These are phyloP conservation scores for Parnassius apollo DNA, from an alignment of 2,888 invertebrate genomes.

Conservation along the genomic window DNA sequence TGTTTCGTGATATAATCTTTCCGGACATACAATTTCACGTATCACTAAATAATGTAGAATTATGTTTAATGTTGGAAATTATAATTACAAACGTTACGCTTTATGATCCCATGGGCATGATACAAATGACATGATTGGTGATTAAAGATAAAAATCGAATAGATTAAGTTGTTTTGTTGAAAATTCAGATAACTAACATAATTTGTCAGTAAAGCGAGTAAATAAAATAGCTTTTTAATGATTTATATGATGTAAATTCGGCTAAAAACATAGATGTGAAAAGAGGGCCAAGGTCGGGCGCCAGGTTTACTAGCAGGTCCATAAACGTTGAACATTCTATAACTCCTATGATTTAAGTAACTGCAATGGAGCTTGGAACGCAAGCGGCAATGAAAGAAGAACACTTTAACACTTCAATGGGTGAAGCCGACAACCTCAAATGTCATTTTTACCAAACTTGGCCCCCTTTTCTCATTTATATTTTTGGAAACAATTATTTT, in stretches of 20 bases:
- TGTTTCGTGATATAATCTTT: constrained; percentile 40
- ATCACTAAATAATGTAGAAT: constrained; percentile 22
- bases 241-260: constrained; percentile 7
- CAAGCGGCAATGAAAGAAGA: too few species aligned
- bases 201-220: background rate
- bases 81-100: constrained; percentile 10
- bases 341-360: too few species aligned
- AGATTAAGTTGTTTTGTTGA: constrained; percentile 24
- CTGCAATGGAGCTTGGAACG: too few species aligned
- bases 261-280: too few species aligned
- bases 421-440: too few species aligned
- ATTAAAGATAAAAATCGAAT: constrained; percentile 24
- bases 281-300: too few species aligned
- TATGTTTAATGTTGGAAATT: constrained; percentile 18
- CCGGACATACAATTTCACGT: constrained; percentile 31
- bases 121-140: constrained; percentile 23
- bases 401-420: too few species aligned
- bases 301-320: too few species aligned
- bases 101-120: constrained; percentile 19
- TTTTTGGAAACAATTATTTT: too few species aligned
- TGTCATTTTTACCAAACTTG: too few species aligned
- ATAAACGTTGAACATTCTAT: too few species aligned
- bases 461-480: too few species aligned
- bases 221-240: constrained; percentile 13
- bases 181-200: constrained; percentile 1